Percentiles rank a stretch among this genome's conserved stretches.
phyloP scores from a whole-genome alignment of 2,797 vertebrate genomes.

The Ctenopoma kingsleyae region DNA sequence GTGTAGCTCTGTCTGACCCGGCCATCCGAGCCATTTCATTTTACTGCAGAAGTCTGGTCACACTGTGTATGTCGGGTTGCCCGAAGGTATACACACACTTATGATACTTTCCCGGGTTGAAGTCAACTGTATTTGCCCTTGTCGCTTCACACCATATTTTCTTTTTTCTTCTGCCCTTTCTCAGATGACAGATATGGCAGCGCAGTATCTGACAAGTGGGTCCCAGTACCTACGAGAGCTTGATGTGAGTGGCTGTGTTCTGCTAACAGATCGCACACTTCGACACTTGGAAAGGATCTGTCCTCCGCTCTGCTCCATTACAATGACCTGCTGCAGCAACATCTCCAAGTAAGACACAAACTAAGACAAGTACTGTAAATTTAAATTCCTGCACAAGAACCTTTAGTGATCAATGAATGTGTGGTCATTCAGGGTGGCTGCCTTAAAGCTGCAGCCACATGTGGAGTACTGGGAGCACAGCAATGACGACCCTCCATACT shows the following conservation, averaged over 20 bases:
- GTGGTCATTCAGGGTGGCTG: conserved; percentile 77
- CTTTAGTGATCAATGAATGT: conserved; percentile 10
- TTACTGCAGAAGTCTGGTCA: conserved; percentile 79
- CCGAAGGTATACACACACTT: conserved; percentile 76
- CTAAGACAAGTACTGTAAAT: background rate
- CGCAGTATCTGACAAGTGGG: conserved; percentile 82
- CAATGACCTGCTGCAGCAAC: conserved; percentile 83
- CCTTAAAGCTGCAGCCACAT: conserved; percentile 75
- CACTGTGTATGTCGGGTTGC: conserved; percentile 81
- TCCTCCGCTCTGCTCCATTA: conserved; percentile 82
- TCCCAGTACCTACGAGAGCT: conserved; percentile 84
- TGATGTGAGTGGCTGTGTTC: conserved; percentile 86
- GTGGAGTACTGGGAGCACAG: conserved; percentile 83
- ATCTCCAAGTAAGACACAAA: conserved; percentile 84
- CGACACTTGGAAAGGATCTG: conserved; percentile 79
- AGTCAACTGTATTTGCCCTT: background rate
- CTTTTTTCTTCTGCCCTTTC: background rate
- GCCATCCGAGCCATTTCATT: conserved; percentile 82
- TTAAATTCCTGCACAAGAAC: background rate
- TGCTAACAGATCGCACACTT: conserved; percentile 82
- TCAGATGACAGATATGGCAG: conserved; percentile 85
- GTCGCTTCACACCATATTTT: conserved; percentile 4
- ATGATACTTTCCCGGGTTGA: background rate
- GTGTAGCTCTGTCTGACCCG: conserved; percentile 80
- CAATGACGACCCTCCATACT: conserved; percentile 72